These are phyloP conservation scores for Incurvaria masculella DNA, from an alignment of 2,888 invertebrate species.

Conservation along the genomic window DNA sequence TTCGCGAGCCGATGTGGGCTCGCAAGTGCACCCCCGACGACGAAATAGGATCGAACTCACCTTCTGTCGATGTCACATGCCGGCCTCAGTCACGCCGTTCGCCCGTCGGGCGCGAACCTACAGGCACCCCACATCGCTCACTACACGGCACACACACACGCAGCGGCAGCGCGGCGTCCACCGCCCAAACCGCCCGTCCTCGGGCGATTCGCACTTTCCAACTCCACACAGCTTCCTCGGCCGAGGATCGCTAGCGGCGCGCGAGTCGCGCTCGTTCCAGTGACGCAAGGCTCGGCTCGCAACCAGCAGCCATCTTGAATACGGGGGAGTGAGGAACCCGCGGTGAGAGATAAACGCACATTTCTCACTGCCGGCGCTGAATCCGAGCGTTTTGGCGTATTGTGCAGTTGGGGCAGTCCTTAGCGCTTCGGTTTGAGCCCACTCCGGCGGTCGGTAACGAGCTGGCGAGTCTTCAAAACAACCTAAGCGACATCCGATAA, in stretches of 20 bases:
- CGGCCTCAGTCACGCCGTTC: neutral
- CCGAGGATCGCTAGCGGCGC: neutral
- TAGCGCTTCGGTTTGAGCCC: constrained; percentile 16
- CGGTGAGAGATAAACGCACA: constrained; percentile 2
- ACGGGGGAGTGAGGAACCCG: constrained; percentile 37
- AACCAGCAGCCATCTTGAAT: constrained; percentile 58
- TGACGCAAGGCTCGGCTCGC: constrained; percentile 59
- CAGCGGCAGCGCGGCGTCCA: neutral
- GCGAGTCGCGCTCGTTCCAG: constrained; percentile 28
- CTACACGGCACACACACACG: neutral
- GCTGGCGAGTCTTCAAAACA: constrained; percentile 41
- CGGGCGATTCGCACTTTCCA: neutral
- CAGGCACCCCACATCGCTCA: neutral
- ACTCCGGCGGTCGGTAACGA: neutral
- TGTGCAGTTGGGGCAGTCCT: constrained; percentile 7
- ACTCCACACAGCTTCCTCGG: neutral
- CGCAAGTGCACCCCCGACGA: neutral
- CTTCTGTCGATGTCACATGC: neutral
- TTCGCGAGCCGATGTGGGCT: no score
- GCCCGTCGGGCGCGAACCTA: neutral
- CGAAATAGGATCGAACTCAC: no score
- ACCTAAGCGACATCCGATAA: constrained; percentile 57
- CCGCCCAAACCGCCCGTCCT: neutral
- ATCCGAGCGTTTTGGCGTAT: constrained; percentile 7
- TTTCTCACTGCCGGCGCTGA: constrained; percentile 1